Conservation (phyloP, 2,113 vertebrate species). For the Trogon melanurus region DNA sequence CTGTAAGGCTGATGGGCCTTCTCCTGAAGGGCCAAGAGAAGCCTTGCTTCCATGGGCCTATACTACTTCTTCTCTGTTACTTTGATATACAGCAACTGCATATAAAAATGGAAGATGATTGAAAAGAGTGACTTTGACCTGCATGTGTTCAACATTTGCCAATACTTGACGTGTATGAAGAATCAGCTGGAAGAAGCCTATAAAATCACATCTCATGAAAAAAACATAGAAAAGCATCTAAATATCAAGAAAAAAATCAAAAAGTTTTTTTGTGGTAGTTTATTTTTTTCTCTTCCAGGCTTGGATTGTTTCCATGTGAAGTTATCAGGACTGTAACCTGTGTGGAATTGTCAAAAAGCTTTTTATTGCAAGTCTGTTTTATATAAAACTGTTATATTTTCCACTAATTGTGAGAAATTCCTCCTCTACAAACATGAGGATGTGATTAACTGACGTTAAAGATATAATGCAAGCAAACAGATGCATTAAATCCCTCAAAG, state of each 20-base stretch:
- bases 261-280: background rate
- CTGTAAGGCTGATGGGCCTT: background rate
- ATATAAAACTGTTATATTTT: constrained; percentile 62
- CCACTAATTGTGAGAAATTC: constrained; percentile 66
- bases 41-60: background rate
- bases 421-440: constrained; percentile 49
- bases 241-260: background rate
- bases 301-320: constrained; percentile 45
- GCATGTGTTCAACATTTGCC: constrained; percentile 23
- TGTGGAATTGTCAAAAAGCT: constrained; percentile 37
- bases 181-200: constrained; percentile 7
- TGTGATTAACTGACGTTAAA: constrained; percentile 44
- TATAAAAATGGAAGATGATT: background rate
- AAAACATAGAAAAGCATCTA: background rate
- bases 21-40: background rate
- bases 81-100: background rate
- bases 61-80: background rate
- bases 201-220: background rate
- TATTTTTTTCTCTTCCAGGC: background rate
- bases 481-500: background rate
- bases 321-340: constrained; percentile 57
- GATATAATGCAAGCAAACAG: constrained; percentile 11
- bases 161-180: background rate
- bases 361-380: constrained; percentile 59
- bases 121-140: constrained; percentile 16